phyloP scores from a whole-genome alignment of 2,113 vertebrate species.

The Pantherophis guttatus region DNA sequence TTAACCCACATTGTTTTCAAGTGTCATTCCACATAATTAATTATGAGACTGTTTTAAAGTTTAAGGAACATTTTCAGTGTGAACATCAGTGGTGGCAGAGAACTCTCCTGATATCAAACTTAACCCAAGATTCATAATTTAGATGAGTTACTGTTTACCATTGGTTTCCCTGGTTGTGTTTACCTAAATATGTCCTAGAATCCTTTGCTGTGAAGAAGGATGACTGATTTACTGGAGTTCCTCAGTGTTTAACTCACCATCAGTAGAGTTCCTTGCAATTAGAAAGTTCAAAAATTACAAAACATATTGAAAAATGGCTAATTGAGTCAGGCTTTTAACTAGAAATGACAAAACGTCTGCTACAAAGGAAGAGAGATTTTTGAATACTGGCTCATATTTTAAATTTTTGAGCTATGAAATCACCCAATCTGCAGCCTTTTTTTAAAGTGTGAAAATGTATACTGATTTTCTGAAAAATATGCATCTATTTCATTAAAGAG shows the following conservation, averaged over 20 bases:
- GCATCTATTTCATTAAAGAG: conserved; percentile 46
- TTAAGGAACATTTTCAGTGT: neutral
- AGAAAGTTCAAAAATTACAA: neutral
- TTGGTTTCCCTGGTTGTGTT: neutral
- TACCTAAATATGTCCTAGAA: neutral
- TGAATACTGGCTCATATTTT: conserved; percentile 38
- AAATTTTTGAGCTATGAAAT: conserved; percentile 37
- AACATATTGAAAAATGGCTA: conserved; percentile 11
- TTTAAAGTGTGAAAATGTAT: conserved; percentile 29
- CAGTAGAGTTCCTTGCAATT: neutral
- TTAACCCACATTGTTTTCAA: neutral
- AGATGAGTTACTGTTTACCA: neutral
- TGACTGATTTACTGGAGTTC: neutral
- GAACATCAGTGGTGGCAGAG: neutral
- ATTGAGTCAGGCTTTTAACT: neutral
- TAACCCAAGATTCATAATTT: neutral
- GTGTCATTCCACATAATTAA: neutral
- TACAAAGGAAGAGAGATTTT: conserved; percentile 28
- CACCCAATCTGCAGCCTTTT: neutral
- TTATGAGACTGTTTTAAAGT: neutral
- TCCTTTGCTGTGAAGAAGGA: neutral
- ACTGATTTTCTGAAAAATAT: conserved; percentile 51
- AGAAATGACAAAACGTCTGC: conserved; percentile 1
- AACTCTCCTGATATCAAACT: neutral
- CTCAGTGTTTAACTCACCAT: neutral